phyloP scores from a whole-genome alignment of 2,888 invertebrate species.

The Oscheius sp. region DNA sequence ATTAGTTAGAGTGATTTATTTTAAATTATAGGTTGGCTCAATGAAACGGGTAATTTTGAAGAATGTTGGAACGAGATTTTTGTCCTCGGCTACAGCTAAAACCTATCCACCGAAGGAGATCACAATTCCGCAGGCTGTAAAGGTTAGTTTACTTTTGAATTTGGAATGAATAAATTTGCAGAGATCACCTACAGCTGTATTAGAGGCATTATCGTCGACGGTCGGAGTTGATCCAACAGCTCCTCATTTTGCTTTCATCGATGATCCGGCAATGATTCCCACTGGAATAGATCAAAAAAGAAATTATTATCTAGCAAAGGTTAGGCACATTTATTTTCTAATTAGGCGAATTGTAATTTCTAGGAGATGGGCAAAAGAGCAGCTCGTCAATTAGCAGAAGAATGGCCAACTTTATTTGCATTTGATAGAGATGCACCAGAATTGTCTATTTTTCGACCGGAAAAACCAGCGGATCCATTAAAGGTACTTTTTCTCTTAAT shows the following conservation, averaged over 20 bases:
- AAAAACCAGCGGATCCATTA: constrained; percentile 51
- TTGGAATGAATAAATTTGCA: constrained; percentile 66
- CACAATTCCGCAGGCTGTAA: neutral
- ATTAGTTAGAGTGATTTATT: too few relatives aligned
- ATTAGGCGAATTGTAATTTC: neutral
- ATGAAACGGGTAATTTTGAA: constrained; percentile 6
- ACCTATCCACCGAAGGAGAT: constrained; percentile 7
- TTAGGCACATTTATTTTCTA: constrained; percentile 15
- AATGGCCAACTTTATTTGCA: constrained; percentile 69
- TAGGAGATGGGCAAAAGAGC: constrained; percentile 66
- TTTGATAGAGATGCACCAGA: constrained; percentile 68
- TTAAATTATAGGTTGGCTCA: too few relatives aligned
- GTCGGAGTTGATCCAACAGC: constrained; percentile 84
- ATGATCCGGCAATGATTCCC: constrained; percentile 79
- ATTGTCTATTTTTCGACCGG: constrained; percentile 62
- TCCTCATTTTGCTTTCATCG: constrained; percentile 87
- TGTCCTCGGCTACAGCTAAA: constrained; percentile 9
- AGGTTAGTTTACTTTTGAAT: neutral
- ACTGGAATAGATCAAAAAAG: constrained; percentile 47
- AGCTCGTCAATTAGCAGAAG: constrained; percentile 64
- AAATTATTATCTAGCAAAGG: constrained; percentile 62
- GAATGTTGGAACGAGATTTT: neutral
- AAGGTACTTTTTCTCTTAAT: too few relatives aligned
- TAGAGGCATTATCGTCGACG: constrained; percentile 81
- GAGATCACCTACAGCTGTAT: constrained; percentile 83